Evolutionary conservation across 2,888 invertebrate genomes (phyloP).

Genomic region (Fragum fragum): DNA sequence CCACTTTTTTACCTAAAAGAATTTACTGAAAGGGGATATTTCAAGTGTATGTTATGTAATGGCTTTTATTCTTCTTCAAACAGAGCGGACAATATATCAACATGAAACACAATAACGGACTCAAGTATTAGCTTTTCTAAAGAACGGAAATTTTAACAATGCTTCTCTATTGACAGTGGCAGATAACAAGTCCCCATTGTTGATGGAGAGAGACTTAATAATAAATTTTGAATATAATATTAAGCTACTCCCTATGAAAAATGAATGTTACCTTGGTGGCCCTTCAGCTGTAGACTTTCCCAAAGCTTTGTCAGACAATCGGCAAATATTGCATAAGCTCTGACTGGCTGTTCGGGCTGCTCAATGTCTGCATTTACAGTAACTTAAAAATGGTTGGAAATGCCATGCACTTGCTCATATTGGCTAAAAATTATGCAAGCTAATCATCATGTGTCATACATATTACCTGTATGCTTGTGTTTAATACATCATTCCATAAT

Average conservation of each 20-base stretch:
- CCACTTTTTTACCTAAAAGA: too few relatives aligned
- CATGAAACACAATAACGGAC: slow-evolving; percentile 39
- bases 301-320: too few relatives aligned
- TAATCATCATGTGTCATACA: too few relatives aligned
- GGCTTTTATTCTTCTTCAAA: slow-evolving; percentile 24
- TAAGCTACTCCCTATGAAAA: neutral
- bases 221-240: slow-evolving; percentile 7
- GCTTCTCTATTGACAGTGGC: slow-evolving; percentile 15
- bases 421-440: too few relatives aligned
- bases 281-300: too few relatives aligned
- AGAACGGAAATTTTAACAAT: slow-evolving; percentile 57
- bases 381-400: too few relatives aligned
- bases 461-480: too few relatives aligned
- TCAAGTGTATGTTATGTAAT: slow-evolving; percentile 25
- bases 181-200: slow-evolving; percentile 24
- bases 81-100: slow-evolving; percentile 24
- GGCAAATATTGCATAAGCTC: too few relatives aligned
- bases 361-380: too few relatives aligned
- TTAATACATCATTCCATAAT: too few relatives aligned
- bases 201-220: slow-evolving; percentile 5
- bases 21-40: neutral
- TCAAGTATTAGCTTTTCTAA: slow-evolving; percentile 47
- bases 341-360: too few relatives aligned
- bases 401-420: too few relatives aligned
- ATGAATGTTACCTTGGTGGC: slow-evolving; percentile 2